Percentiles rank a stretch among this genome's conserved stretches.
phyloP scores from a whole-genome alignment of 92 coral and sea anemone species.

The Zoanthus sociatus region DNA sequence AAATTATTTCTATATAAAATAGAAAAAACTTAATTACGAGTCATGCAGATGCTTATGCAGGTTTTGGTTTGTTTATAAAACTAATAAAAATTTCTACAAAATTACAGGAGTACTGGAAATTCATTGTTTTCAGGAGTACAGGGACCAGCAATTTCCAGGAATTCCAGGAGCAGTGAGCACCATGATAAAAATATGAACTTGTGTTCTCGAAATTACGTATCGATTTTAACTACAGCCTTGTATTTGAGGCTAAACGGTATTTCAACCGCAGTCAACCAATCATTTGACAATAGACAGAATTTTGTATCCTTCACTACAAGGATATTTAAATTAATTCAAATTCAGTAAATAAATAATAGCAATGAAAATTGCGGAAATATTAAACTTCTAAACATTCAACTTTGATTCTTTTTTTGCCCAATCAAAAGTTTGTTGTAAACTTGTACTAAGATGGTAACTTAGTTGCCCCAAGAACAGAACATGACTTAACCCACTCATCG shows the following conservation, averaged over 20 bases:
- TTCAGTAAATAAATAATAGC: constrained; percentile 21
- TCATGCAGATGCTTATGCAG: too few relatives aligned
- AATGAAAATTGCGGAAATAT: constrained; percentile 5
- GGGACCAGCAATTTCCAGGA: too few relatives aligned
- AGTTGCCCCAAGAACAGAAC: neutral
- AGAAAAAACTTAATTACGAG: too few relatives aligned
- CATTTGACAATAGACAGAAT: neutral
- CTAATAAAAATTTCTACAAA: too few relatives aligned
- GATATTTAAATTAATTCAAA: constrained; percentile 33
- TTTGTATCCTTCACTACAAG: constrained; percentile 8
- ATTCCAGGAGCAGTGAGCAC: too few relatives aligned
- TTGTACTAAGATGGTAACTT: neutral
- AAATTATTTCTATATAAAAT: too few relatives aligned
- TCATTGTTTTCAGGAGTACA: too few relatives aligned
- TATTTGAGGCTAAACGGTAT: neutral
- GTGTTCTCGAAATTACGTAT: too few relatives aligned
- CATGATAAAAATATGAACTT: too few relatives aligned
- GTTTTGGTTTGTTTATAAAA: too few relatives aligned
- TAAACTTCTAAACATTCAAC: neutral
- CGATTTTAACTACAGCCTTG: too few relatives aligned
- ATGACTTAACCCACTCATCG: neutral
- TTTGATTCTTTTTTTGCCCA: neutral
- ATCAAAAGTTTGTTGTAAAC: neutral
- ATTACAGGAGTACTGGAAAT: too few relatives aligned
- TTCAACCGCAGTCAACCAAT: neutral